Percentiles rank a stretch among this genome's conserved stretches.
These are phyloP conservation scores for Ammodytes dubius DNA, from an alignment of 2,113 vertebrate species.

Conservation along the genomic window DNA sequence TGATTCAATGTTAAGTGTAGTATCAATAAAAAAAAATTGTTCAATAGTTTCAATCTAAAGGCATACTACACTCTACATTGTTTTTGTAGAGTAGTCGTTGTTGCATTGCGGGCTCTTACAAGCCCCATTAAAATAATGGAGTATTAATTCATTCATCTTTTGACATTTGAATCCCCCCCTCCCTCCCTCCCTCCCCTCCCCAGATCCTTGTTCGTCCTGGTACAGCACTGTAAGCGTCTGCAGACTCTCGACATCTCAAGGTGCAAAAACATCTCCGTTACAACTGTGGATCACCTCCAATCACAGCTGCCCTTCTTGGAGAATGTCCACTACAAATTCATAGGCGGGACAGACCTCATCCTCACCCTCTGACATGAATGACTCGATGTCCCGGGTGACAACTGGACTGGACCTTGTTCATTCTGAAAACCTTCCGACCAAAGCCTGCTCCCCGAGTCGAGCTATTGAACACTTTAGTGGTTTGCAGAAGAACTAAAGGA, in stretches of 20 bases:
- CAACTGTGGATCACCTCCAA: conserved; percentile 82
- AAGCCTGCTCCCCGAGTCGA: conserved; percentile 7
- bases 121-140: too few species aligned
- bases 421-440: conserved; percentile 7
- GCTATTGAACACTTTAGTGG: conserved; percentile 19
- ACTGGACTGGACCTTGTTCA: neutral
- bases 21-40: too few species aligned
- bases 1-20: too few species aligned
- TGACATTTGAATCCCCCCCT: neutral
- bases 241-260: conserved; percentile 86
- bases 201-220: conserved; percentile 85
- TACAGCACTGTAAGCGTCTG: conserved; percentile 83
- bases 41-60: too few species aligned
- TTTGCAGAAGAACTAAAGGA: conserved; percentile 35
- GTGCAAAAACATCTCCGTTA: conserved; percentile 84
- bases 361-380: conserved; percentile 61
- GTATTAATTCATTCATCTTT: neutral
- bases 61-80: too few species aligned
- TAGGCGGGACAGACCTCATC: conserved; percentile 79
- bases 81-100: too few species aligned
- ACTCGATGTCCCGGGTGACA: neutral
- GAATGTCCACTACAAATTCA: conserved; percentile 82
- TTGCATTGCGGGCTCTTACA: too few species aligned
- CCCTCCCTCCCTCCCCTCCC: neutral
- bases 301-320: conserved; percentile 85